Conservation (phyloP, 1,140 invertebrate genomes). For the Potamilus streckersoni region DNA sequence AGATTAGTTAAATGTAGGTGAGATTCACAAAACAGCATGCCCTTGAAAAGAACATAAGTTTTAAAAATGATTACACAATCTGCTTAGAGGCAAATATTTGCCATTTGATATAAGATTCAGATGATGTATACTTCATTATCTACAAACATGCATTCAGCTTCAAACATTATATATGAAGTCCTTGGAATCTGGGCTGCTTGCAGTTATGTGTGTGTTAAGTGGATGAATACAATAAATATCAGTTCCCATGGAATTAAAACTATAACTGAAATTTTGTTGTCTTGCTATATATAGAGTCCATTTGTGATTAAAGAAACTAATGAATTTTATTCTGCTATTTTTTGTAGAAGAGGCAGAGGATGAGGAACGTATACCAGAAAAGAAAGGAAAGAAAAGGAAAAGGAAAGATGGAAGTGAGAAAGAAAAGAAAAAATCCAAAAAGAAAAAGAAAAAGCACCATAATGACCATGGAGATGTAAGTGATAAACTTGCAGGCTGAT, state of each 20-base stretch:
- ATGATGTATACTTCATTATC: too few species aligned
- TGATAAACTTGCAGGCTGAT: not conserved
- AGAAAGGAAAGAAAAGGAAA: slow-evolving; percentile 60
- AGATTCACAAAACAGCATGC: too few species aligned
- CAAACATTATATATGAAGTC: too few species aligned
- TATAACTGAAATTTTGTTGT: not conserved
- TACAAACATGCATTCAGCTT: too few species aligned
- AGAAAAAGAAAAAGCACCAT: slow-evolving; percentile 54
- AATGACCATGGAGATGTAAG: slow-evolving; percentile 48
- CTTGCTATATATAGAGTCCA: not conserved
- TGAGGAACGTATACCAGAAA: slow-evolving; percentile 39
- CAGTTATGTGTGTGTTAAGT: not conserved
- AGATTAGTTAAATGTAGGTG: too few species aligned
- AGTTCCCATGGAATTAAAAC: not conserved
- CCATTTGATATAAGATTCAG: too few species aligned
- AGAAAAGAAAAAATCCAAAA: slow-evolving; percentile 56
- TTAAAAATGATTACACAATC: too few species aligned
- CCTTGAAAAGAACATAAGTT: too few species aligned
- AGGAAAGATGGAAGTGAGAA: slow-evolving; percentile 57
- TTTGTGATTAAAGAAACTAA: slow-evolving; percentile 1
- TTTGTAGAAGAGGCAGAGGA: slow-evolving; percentile 40
- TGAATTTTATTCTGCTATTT: slow-evolving; percentile 24
- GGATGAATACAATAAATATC: not conserved
- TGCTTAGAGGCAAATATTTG: too few species aligned
- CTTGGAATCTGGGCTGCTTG: not conserved